Evolutionary conservation across 2,113 vertebrate genomes (phyloP).

Genomic region (Petrocephalus microphthalmus): DNA sequence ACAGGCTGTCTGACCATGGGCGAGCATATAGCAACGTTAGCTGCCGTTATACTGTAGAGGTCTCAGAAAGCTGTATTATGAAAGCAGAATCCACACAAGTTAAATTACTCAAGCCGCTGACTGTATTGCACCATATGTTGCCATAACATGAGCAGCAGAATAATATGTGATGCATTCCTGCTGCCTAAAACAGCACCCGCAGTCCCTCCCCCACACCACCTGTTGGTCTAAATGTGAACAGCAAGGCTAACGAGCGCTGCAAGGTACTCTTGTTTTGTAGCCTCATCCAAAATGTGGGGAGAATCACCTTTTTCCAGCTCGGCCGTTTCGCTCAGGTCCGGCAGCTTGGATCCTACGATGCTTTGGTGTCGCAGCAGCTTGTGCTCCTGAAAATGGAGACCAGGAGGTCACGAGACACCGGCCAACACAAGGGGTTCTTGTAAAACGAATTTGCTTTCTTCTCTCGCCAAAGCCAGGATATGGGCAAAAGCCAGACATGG

Average conservation of each 20-base stretch:
- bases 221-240: background rate
- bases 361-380: constrained; percentile 89
- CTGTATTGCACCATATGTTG: background rate
- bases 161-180: background rate
- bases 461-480: background rate
- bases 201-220: background rate
- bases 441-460: background rate
- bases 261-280: background rate
- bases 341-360: constrained; percentile 79
- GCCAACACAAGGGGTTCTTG: background rate
- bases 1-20: background rate
- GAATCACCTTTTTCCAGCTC: constrained; percentile 85
- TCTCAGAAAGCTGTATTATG: background rate
- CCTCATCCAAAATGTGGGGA: constrained; percentile 2
- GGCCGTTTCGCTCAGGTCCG: constrained; percentile 83
- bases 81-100: background rate
- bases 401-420: background rate
- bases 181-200: background rate
- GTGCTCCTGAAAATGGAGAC: constrained; percentile 69
- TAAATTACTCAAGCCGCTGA: background rate
- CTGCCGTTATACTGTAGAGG: background rate
- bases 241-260: background rate
- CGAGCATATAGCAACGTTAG: background rate
- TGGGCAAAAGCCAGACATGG: background rate
- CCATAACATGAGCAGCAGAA: background rate